Evolutionary conservation across 2,888 invertebrate species (phyloP).

Genomic region (Dryobota labecula): DNA sequence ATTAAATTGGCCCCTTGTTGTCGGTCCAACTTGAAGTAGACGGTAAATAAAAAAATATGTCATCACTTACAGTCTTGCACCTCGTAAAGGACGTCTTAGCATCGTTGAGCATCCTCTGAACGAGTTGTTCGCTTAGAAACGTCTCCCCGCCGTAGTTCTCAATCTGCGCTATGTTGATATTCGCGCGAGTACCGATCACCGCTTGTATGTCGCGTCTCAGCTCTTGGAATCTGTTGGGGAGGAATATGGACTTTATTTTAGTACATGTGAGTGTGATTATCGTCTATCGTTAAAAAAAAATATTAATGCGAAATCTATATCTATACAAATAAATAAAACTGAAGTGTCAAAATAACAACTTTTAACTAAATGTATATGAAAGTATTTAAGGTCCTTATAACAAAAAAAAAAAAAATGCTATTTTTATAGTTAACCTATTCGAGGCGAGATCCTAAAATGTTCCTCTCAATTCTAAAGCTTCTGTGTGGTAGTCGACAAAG

Average conservation of each 20-base stretch:
- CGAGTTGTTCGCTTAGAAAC: conserved; percentile 98
- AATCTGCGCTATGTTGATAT: conserved; percentile 98
- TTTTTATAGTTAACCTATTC: too few species aligned
- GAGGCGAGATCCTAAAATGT: too few species aligned
- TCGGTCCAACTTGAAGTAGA: not conserved
- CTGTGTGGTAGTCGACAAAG: too few species aligned
- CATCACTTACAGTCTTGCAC: conserved; percentile 93
- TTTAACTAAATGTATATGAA: too few species aligned
- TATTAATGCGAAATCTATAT: too few species aligned
- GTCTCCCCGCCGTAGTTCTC: conserved; percentile 99
- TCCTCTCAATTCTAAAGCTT: too few species aligned
- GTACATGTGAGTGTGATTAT: not conserved
- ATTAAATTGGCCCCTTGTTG: too few species aligned
- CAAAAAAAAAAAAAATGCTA: too few species aligned
- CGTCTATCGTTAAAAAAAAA: not conserved
- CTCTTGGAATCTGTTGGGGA: conserved; percentile 94
- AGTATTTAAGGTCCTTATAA: too few species aligned
- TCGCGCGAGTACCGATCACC: conserved; percentile 96
- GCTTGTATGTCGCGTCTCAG: conserved; percentile 98
- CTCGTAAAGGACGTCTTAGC: conserved; percentile 97
- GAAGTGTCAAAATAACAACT: too few species aligned
- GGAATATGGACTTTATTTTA: not conserved
- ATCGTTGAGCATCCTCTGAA: conserved; percentile 97
- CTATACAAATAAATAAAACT: too few species aligned
- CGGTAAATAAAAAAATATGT: not conserved